Percentiles rank a stretch among this genome's conserved stretches.
Evolutionary conservation across 2,113 vertebrate genomes (phyloP).

Genomic region (Ammodytes marinus): DNA sequence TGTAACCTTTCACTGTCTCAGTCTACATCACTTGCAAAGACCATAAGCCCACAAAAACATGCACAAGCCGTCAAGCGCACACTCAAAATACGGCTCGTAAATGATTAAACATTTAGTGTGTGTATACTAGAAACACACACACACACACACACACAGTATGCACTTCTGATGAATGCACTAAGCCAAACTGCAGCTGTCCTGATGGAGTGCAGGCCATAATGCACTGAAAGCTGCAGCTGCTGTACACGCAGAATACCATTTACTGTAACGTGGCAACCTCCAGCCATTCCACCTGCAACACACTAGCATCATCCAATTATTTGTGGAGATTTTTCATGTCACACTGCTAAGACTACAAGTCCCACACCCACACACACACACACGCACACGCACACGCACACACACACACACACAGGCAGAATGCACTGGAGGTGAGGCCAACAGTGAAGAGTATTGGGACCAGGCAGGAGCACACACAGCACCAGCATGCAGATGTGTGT

Average conservation of each 20-base stretch:
- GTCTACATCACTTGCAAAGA: slow-evolving; percentile 33
- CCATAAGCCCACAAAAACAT: slow-evolving; percentile 7
- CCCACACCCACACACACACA: background rate
- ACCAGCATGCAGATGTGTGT: slow-evolving; percentile 70
- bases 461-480: slow-evolving; percentile 34
- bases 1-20: slow-evolving; percentile 19
- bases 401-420: background rate
- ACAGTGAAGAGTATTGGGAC: slow-evolving; percentile 2
- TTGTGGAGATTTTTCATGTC: slow-evolving; percentile 9
- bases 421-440: slow-evolving; percentile 47
- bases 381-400: background rate
- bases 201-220: background rate
- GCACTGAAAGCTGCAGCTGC: slow-evolving; percentile 25
- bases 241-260: slow-evolving; percentile 24
- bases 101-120: slow-evolving; percentile 52
- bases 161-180: slow-evolving; percentile 25
- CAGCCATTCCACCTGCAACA: slow-evolving; percentile 30
- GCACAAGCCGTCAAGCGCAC: slow-evolving; percentile 45
- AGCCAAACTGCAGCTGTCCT: slow-evolving; percentile 39
- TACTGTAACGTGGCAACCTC: slow-evolving; percentile 45
- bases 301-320: slow-evolving; percentile 6
- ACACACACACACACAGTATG: slow-evolving; percentile 11
- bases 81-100: slow-evolving; percentile 23
- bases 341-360: background rate
- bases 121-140: background rate